Evolutionary conservation across 2,113 vertebrate genomes (phyloP).

Genomic region (Pholis gunnellus): DNA sequence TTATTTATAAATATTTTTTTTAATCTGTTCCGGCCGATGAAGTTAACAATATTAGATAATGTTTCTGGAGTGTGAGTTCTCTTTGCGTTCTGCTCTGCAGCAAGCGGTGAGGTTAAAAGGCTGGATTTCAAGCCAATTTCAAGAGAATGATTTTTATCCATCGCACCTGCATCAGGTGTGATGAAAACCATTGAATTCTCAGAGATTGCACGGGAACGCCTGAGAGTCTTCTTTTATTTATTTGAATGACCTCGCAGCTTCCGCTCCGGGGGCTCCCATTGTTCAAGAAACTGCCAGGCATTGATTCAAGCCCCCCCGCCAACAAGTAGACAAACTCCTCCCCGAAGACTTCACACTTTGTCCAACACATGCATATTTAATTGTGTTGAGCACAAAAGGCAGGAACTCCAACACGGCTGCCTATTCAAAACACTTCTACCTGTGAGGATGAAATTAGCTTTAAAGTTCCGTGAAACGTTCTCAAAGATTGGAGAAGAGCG

Average conservation of each 20-base stretch:
- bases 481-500: constrained; percentile 19
- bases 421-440: constrained; percentile 13
- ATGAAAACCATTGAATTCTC: constrained; percentile 11
- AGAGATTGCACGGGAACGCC: not conserved
- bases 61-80: constrained; percentile 9
- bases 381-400: constrained; percentile 20
- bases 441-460: constrained; percentile 27
- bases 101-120: not conserved
- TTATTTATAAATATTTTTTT: constrained; percentile 19
- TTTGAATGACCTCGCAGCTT: constrained; percentile 13
- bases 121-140: not conserved
- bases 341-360: constrained; percentile 31
- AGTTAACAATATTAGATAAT: constrained; percentile 5
- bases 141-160: not conserved
- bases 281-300: constrained; percentile 6
- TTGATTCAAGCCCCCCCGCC: constrained; percentile 32
- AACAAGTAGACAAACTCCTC: constrained; percentile 40
- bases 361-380: constrained; percentile 54
- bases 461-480: constrained; percentile 47
- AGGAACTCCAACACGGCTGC: constrained; percentile 29
- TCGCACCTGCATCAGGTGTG: not conserved
- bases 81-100: not conserved
- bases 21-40: constrained; percentile 3
- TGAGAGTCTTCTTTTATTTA: not conserved
- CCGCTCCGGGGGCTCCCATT: constrained; percentile 18